Percentiles rank a stretch among this genome's conserved stretches.
Evolutionary conservation across 1,140 invertebrate genomes (phyloP).

Genomic region (Cryptotermes secundus): DNA sequence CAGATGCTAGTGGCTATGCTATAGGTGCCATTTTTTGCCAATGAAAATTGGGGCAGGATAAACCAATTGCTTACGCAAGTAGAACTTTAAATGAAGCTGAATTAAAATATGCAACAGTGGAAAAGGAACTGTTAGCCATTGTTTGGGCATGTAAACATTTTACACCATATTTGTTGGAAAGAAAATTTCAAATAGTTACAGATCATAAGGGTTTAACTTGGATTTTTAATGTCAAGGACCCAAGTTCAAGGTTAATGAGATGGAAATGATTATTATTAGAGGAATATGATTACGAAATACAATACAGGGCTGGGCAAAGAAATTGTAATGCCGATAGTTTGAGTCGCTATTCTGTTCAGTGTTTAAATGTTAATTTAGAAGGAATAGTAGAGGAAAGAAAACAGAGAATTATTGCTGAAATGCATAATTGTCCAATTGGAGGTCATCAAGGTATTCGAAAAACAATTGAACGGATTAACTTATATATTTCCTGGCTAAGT

Average conservation of each 20-base stretch:
- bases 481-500: conserved; percentile 41
- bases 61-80: conserved; percentile 31
- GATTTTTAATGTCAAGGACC: conserved; percentile 37
- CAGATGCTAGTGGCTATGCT: conserved; percentile 29
- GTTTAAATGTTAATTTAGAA: not conserved
- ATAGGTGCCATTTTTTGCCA: conserved; percentile 33
- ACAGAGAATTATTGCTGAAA: conserved; percentile 40
- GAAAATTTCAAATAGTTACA: conserved; percentile 42
- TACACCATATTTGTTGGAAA: conserved; percentile 44
- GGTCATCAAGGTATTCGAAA: conserved; percentile 43
- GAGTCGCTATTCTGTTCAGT: not conserved
- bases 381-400: too few species aligned
- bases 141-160: conserved; percentile 31
- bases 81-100: conserved; percentile 35
- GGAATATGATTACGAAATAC: conserved; percentile 38
- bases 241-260: conserved; percentile 34
- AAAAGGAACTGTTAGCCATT: conserved; percentile 44
- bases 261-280: conserved; percentile 35
- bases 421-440: conserved; percentile 40
- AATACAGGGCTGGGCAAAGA: conserved; percentile 46
- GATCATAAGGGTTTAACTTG: conserved; percentile 38
- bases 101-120: conserved; percentile 41
- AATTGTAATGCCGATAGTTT: conserved; percentile 48
- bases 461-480: conserved; percentile 42
- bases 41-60: conserved; percentile 25